A percentile compares a stretch with the other conserved stretches of the same genome.
phyloP scores from a whole-genome alignment of 2,888 invertebrate genomes.

The Rhagonycha fulva region DNA sequence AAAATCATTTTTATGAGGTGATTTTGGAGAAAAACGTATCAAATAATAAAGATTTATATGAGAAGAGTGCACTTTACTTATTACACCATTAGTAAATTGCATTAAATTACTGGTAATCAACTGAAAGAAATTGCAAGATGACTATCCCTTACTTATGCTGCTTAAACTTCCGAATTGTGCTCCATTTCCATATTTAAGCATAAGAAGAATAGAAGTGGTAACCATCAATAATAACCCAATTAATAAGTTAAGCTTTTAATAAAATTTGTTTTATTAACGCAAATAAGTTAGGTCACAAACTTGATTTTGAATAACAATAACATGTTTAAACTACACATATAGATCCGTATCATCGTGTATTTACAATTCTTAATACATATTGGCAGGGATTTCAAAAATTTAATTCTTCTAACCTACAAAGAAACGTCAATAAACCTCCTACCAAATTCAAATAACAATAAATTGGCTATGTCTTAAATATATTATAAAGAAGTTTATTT shows the following conservation, averaged over 20 bases:
- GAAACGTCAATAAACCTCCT: slow-evolving; percentile 56
- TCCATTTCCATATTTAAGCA: neutral
- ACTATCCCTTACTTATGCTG: neutral
- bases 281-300: slow-evolving; percentile 58
- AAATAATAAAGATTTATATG: too few species aligned
- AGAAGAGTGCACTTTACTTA: neutral
- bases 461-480: slow-evolving; percentile 42
- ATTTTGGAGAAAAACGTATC: too few species aligned
- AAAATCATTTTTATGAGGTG: too few species aligned
- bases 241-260: slow-evolving; percentile 39
- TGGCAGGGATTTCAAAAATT: slow-evolving; percentile 47
- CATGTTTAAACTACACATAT: slow-evolving; percentile 55
- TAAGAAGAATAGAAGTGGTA: neutral
- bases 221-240: neutral
- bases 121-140: neutral
- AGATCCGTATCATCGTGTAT: slow-evolving; percentile 52
- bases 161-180: neutral
- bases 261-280: slow-evolving; percentile 57
- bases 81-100: neutral
- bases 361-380: slow-evolving; percentile 49
- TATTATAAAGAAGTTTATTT: slow-evolving; percentile 44
- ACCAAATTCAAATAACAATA: slow-evolving; percentile 53
- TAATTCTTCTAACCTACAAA: slow-evolving; percentile 55
- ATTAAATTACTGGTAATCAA: neutral
- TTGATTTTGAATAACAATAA: slow-evolving; percentile 55